Percentiles rank a stretch among this genome's conserved stretches.
These are phyloP conservation scores for Phylloscopus trochiloides DNA, from an alignment of 2,113 vertebrate species.

Conservation along the genomic window DNA sequence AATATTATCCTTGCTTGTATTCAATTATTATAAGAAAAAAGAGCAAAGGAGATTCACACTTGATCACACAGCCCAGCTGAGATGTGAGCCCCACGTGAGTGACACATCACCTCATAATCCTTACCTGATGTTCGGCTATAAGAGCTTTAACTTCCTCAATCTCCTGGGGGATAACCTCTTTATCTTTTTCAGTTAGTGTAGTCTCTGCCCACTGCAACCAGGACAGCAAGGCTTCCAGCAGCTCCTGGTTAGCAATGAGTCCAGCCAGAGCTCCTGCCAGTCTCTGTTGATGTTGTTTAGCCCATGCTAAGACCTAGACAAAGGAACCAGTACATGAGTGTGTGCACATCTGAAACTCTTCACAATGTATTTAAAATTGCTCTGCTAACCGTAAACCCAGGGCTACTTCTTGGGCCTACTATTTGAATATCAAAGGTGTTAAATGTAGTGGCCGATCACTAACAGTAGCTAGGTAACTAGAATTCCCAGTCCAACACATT, in stretches of 20 bases:
- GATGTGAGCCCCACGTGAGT: not conserved
- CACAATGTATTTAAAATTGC: not conserved
- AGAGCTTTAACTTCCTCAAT: conserved; percentile 92
- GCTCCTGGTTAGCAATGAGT: conserved; percentile 86
- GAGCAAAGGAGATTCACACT: not conserved
- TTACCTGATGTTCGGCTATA: conserved; percentile 95
- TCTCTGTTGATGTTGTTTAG: conserved; percentile 92
- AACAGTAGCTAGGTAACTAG: not conserved
- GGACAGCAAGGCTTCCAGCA: conserved; percentile 88
- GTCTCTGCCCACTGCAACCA: conserved; percentile 97
- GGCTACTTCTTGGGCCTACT: not conserved
- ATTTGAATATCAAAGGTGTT: not conserved
- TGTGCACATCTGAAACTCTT: not conserved
- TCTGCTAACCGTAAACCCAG: not conserved
- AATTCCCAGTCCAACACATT: not conserved
- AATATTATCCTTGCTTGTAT: not conserved
- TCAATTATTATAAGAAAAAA: not conserved
- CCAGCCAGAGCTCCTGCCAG: conserved; percentile 86
- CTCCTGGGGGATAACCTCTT: conserved; percentile 89
- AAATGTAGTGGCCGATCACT: not conserved
- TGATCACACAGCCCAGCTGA: not conserved
- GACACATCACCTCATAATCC: not conserved
- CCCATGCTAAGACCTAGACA: conserved; percentile 91
- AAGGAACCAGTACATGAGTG: not conserved
- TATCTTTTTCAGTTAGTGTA: conserved; percentile 90